Evolutionary conservation across 2,888 invertebrate species (phyloP), one percentile per base, ranked within the genome.

Genomic region (Corbicula japonica): DNA sequence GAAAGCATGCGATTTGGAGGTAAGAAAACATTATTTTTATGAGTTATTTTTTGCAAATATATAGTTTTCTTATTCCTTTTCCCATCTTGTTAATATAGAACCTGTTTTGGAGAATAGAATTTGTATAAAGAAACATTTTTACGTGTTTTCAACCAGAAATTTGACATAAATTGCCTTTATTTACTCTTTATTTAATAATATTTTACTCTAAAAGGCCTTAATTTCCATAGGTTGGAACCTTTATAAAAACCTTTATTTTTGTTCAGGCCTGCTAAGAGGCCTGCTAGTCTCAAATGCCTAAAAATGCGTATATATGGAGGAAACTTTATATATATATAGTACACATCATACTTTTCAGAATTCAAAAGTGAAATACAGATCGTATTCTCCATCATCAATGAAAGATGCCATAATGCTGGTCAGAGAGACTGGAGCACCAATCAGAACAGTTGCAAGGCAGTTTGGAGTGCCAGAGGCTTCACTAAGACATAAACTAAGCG

Each of bases 401-500:
- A 60, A 48, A 8, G 52, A 48, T 21, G 76, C 65, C 35, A 32
- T 50, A 32, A 26, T 52, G 5, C 1, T n/a, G 18, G 61, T 75
- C 4, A 68, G 23, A 30, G 30, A 68, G 15, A 26, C 32, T 1
- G 52, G 41, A 5, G n/a, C 23, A n/a, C 28, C 56, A 21, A 69
- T 78, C 12, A 78, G 60, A 44, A 50, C 41, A 15, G 50, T 54
- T 44, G 69, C 73, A 15, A 48, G 38, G 21, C 12, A 73, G 18
- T 73, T 34, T 69, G 65, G 60, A 4, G 38, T 80, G 26, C 75
- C 79, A 4, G 56, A 75, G 32, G 28, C 70, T 10, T 54, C 75
- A 8, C 56, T 80, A 1, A 35, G 75, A 21, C 61, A 58, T 23
- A 58, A 48, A 30, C 28, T 70, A 5, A 30, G 46, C 32, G 58